These are phyloP conservation scores for Piprites chloris DNA, from an alignment of 2,113 vertebrate genomes.

Conservation along the genomic window DNA sequence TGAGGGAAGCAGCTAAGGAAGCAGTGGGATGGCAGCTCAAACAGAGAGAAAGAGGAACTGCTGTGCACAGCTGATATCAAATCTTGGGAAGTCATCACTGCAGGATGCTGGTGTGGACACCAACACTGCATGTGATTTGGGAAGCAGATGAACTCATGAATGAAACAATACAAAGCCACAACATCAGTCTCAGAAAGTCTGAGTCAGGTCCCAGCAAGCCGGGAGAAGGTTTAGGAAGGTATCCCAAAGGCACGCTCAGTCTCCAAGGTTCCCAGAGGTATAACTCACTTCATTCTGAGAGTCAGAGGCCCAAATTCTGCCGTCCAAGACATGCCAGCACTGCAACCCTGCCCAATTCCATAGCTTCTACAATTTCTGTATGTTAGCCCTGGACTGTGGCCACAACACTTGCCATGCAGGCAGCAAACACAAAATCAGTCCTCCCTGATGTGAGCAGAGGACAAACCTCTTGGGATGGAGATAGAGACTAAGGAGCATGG, in stretches of 20 bases:
- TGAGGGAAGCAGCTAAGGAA: accelerated
- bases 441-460: neutral
- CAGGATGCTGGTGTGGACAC: neutral
- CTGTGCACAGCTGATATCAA: neutral
- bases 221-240: neutral
- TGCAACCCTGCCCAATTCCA: neutral
- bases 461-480: neutral
- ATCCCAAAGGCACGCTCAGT: neutral
- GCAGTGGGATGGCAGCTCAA: accelerated
- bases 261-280: neutral
- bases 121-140: accelerated
- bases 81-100: neutral
- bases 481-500: neutral
- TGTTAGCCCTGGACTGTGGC: too few species aligned
- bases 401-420: accelerated
- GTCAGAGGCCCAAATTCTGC: neutral
- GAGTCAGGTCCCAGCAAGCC: neutral
- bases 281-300: neutral
- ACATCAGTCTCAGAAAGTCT: neutral
- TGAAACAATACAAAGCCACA: neutral
- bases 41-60: neutral
- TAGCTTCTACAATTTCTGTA: neutral
- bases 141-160: neutral
- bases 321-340: accelerated
- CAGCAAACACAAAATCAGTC: neutral